These are phyloP conservation scores for Acanthosoma haemorrhoidale DNA, from an alignment of 2,888 invertebrate species.

Conservation along the genomic window DNA sequence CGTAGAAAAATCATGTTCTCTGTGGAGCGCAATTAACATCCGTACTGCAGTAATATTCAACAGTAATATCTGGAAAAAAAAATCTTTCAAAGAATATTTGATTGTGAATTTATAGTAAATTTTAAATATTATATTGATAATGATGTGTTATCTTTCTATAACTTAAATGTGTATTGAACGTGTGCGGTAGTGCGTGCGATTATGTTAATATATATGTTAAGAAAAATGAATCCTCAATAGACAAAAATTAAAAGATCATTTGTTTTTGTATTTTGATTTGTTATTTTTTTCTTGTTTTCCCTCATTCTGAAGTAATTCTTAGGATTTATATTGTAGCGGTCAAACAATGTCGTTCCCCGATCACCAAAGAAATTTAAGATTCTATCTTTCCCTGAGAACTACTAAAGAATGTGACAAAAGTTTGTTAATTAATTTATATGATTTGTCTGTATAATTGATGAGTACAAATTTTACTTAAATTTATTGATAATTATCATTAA, in stretches of 20 bases:
- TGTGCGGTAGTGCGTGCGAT: constrained; percentile 31
- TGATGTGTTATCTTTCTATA: constrained; percentile 28
- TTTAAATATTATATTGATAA: constrained; percentile 26
- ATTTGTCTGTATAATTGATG: too few species aligned
- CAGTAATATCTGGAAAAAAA: constrained; percentile 20
- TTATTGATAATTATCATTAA: too few species aligned
- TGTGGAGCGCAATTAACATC: constrained; percentile 18
- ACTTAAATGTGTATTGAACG: constrained; percentile 27
- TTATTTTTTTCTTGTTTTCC: constrained; percentile 13
- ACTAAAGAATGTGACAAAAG: too few species aligned
- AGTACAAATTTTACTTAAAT: too few species aligned
- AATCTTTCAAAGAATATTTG: constrained; percentile 26
- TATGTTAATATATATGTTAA: constrained; percentile 25
- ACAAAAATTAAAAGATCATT: constrained; percentile 22
- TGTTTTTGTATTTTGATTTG: background rate
- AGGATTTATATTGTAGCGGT: too few species aligned
- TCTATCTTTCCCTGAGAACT: too few species aligned
- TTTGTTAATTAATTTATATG: too few species aligned
- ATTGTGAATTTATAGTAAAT: constrained; percentile 28
- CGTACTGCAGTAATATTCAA: constrained; percentile 6
- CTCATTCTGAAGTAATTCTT: background rate
- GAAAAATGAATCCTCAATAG: constrained; percentile 16
- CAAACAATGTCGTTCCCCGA: too few species aligned
- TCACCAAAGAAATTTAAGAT: too few species aligned
- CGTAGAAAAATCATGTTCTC: constrained; percentile 25